These are phyloP conservation scores for Acrocephalus scirpaceus DNA, from an alignment of 2,797 vertebrate species.

Conservation along the genomic window DNA sequence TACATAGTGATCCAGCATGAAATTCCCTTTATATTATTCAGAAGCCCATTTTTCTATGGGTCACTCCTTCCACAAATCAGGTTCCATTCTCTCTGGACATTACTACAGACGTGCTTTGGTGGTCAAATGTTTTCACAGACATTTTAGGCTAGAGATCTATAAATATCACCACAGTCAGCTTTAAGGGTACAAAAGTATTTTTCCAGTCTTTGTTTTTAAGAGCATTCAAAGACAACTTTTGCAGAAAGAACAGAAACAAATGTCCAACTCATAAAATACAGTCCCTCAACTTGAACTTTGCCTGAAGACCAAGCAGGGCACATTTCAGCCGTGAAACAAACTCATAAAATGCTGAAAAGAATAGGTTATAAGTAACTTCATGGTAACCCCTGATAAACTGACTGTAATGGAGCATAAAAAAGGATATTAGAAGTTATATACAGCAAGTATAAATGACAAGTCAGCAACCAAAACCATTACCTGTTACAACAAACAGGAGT, in stretches of 20 bases:
- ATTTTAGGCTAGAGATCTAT: not conserved
- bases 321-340: not conserved
- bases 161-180: not conserved
- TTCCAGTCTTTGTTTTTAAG: not conserved
- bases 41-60: not conserved
- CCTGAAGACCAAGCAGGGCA: not conserved
- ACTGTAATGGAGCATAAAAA: not conserved
- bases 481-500: not conserved
- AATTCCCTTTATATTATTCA: not conserved
- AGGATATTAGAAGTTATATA: not conserved
- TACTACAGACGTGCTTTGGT: not conserved
- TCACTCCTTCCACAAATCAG: not conserved
- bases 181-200: not conserved
- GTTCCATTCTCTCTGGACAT: not conserved
- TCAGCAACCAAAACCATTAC: not conserved
- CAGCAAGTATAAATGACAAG: not conserved
- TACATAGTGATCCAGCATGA: not conserved
- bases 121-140: not conserved
- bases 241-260: not conserved
- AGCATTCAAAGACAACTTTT: not conserved
- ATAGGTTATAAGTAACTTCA: not conserved
- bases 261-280: not conserved
- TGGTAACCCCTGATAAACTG: not conserved
- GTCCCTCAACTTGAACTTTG: not conserved
- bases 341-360: not conserved